A percentile compares a stretch with the other conserved stretches of the same genome.
Conservation (phyloP, 2,888 invertebrate genomes). For the Nephrotoma appendiculata region DNA sequence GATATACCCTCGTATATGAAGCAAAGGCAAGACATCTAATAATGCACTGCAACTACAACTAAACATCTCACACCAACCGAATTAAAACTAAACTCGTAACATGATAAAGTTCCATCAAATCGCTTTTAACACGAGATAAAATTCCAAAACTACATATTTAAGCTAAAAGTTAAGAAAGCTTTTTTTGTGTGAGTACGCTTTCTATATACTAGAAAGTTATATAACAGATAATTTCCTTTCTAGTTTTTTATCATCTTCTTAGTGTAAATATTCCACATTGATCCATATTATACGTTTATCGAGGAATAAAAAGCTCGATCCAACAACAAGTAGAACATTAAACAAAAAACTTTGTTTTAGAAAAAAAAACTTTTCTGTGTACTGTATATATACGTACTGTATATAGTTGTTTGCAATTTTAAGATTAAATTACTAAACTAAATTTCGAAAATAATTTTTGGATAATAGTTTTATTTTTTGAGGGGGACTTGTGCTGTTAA, state of each 20-base stretch:
- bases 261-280: background rate
- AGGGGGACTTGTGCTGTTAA: background rate
- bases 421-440: background rate
- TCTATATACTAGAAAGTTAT: background rate
- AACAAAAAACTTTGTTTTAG: background rate
- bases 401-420: background rate
- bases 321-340: background rate
- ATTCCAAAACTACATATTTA: background rate
- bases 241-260: background rate
- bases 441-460: background rate
- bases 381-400: no score
- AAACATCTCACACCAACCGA: no score
- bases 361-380: background rate
- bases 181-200: background rate
- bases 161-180: background rate
- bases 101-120: no score
- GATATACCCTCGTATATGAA: no score
- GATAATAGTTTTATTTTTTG: background rate
- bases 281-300: background rate
- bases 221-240: background rate
- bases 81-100: no score
- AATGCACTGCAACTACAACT: no score
- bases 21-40: no score
- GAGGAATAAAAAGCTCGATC: background rate
- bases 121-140: background rate